Evolutionary conservation across 2,113 vertebrate species (phyloP), one percentile per base, ranked within the genome.

Genomic region (Isurus oxyrinchus): DNA sequence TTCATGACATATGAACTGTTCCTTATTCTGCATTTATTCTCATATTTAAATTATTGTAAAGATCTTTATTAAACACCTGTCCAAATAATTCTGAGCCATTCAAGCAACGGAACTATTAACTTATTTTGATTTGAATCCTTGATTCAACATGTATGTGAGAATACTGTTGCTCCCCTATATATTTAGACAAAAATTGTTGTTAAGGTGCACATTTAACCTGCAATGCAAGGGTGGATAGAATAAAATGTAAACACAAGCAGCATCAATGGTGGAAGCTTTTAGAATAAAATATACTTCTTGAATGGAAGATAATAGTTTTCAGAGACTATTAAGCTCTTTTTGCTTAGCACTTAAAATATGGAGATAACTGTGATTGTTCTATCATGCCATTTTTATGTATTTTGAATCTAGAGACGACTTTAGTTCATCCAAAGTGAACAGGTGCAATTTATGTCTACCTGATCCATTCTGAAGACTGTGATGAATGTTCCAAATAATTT

Each of bases 1-100:
- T 95, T 69, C 23, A 69, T 95, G 63, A 53, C 94, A 8, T 69
- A 10, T 69, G 31, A 69, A 44, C 23, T 72, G 21, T 72, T 55
- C 94, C 14, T 72, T 55, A 55, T 95, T 69, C 67, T 72, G 49
- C 11, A 76, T 95, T 69, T 69, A 76, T 27, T 55, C 67, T 72
- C 69, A 25, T 55, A 95, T 76, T 95, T 95, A 72, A 95, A 95
- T 72, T 55, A 53, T 44, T 31, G 10, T 95, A 72, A 95, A 95
- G 94, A 44, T 55, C 87, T 57, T 90, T 90, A 57, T 91, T 91
- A 91, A 27, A 91, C 55, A 59, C 57, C 55, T 55, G 66, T 35
- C 40, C 21, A 76, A 95, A 76, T 95, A 72, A 95, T 55, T 72
- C 25, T 95, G 49, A 95, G 94, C 94, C 53, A 14, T 95, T 95